Conservation (phyloP, 2,797 vertebrate species). For the Scarus forsteni region DNA sequence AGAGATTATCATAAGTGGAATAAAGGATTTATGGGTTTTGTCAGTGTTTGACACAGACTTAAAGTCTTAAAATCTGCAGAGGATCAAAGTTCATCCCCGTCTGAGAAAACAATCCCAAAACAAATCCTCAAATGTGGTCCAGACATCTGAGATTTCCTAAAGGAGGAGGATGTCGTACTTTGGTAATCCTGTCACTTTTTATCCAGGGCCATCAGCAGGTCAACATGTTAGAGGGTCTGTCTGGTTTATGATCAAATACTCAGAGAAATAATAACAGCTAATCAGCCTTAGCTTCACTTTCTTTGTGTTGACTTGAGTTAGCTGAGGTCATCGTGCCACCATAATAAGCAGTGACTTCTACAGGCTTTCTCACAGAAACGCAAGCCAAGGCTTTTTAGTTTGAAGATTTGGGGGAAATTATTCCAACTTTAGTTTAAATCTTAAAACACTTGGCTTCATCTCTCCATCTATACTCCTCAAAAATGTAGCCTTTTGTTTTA, state of each 20-base stretch:
- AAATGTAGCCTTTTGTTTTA: no score
- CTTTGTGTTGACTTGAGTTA: no score
- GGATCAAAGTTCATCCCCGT: constrained; percentile 1
- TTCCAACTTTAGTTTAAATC: no score
- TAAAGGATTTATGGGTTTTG: constrained; percentile 6
- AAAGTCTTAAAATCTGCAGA: background rate
- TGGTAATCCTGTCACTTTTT: background rate
- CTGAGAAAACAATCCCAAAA: background rate
- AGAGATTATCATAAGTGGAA: constrained; percentile 4
- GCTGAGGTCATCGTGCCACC: no score
- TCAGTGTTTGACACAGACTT: background rate
- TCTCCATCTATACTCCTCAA: no score
- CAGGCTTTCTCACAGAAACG: no score
- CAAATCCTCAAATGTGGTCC: background rate
- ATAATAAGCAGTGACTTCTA: no score
- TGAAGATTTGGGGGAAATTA: no score
- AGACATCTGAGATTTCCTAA: background rate
- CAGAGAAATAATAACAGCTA: background rate
- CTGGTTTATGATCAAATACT: background rate
- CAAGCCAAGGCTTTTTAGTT: no score
- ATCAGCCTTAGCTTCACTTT: background rate
- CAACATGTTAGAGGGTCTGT: background rate
- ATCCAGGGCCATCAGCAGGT: background rate
- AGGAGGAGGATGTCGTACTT: background rate
- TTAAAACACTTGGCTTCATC: no score